These are phyloP conservation scores for Callipepla californica DNA, from an alignment of 2,113 vertebrate species.

Conservation along the genomic window DNA sequence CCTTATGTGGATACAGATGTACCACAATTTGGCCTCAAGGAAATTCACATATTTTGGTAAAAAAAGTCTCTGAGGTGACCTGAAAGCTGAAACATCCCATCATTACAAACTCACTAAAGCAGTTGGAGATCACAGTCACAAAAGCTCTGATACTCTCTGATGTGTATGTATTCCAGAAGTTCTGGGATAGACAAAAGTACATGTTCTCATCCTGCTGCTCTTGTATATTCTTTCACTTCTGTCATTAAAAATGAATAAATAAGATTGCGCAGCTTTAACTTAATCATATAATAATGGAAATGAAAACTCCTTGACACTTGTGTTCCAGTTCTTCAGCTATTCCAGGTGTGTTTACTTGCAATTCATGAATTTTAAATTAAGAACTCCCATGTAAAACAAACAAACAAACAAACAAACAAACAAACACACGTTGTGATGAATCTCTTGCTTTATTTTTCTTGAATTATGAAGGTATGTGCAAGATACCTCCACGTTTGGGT, in stretches of 20 bases:
- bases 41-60: not conserved
- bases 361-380: not conserved
- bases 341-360: not conserved
- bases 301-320: not conserved
- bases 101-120: not conserved
- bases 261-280: not conserved
- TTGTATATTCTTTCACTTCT: not conserved
- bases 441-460: not conserved
- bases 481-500: not conserved
- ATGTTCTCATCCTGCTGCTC: not conserved
- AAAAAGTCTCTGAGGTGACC: not conserved
- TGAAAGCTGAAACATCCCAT: not conserved
- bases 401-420: no score
- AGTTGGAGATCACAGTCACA: not conserved
- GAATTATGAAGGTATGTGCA: not conserved
- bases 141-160: not conserved
- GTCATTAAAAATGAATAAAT: not conserved
- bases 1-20: not conserved
- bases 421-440: not conserved
- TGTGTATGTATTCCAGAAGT: not conserved
- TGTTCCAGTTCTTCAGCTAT: rapidly evolving
- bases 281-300: not conserved
- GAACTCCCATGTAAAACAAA: not conserved
- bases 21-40: not conserved
- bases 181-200: not conserved